Percentiles rank a stretch among this genome's conserved stretches.
These are phyloP conservation scores for Actias luna DNA, from an alignment of 2,888 invertebrate genomes.

Conservation along the genomic window DNA sequence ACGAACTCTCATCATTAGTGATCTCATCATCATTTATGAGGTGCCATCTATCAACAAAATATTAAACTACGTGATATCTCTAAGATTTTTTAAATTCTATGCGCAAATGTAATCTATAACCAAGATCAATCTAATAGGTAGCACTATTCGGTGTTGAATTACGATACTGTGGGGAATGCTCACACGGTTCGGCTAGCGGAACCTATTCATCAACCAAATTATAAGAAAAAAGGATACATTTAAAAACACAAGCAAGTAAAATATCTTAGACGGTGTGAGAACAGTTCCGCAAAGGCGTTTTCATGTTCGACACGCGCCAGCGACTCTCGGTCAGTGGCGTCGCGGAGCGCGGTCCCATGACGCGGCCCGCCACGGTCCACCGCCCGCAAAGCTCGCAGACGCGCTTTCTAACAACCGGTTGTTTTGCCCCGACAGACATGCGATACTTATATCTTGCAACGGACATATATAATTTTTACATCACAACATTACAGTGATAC, in stretches of 20 bases:
- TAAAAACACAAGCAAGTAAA: not conserved
- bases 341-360: slow-evolving; percentile 37
- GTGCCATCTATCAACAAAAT: too few relatives aligned
- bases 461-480: not conserved
- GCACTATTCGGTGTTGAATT: too few relatives aligned
- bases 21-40: too few relatives aligned
- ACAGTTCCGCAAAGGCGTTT: slow-evolving; percentile 40
- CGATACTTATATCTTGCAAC: slow-evolving; percentile 11
- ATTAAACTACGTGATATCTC: too few relatives aligned
- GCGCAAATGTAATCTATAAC: too few relatives aligned
- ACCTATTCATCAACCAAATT: not conserved
- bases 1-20: too few relatives aligned
- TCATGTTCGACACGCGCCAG: slow-evolving; percentile 55
- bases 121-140: too few relatives aligned
- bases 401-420: slow-evolving; percentile 71
- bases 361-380: slow-evolving; percentile 53
- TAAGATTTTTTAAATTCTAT: too few relatives aligned
- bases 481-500: not conserved
- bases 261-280: slow-evolving; percentile 23
- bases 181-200: too few relatives aligned
- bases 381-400: slow-evolving; percentile 35
- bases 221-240: not conserved
- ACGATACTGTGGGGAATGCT: too few relatives aligned
- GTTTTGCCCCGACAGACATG: slow-evolving; percentile 1
- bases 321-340: slow-evolving; percentile 74